Conservation (phyloP, 2,113 vertebrate genomes). For the Carassius auratus region DNA sequence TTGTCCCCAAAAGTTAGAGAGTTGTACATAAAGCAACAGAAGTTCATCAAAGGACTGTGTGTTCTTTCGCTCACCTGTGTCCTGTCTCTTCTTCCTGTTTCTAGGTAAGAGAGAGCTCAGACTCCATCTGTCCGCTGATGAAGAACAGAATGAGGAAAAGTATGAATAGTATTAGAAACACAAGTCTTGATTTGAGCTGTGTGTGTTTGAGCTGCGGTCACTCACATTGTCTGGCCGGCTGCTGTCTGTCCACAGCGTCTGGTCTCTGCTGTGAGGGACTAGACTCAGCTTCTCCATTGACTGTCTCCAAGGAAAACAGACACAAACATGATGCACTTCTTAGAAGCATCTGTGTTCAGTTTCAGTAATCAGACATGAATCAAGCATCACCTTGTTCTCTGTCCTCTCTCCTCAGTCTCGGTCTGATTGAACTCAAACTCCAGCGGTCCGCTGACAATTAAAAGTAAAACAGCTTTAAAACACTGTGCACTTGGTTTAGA, state of each 20-base stretch:
- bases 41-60: not conserved
- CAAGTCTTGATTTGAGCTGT: not conserved
- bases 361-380: not conserved
- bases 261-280: conserved; percentile 18
- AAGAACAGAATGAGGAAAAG: not conserved
- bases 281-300: conserved; percentile 9
- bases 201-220: not conserved
- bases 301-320: not conserved
- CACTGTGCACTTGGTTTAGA: not conserved
- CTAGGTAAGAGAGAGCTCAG: conserved; percentile 56
- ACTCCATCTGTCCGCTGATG: conserved; percentile 58
- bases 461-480: not conserved
- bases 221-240: conserved; percentile 54
- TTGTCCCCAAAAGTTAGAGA: not conserved
- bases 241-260: conserved; percentile 38
- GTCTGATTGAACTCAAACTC: conserved; percentile 65
- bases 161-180: not conserved
- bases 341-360: not conserved
- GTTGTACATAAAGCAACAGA: not conserved
- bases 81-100: conserved; percentile 54
- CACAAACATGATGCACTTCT: not conserved
- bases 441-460: conserved; percentile 53
- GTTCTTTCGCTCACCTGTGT: conserved; percentile 37
- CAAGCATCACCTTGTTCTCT: conserved; percentile 58
- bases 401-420: conserved; percentile 56